Evolutionary conservation across 2,888 invertebrate genomes (phyloP).

Genomic region (Pocota personata): DNA sequence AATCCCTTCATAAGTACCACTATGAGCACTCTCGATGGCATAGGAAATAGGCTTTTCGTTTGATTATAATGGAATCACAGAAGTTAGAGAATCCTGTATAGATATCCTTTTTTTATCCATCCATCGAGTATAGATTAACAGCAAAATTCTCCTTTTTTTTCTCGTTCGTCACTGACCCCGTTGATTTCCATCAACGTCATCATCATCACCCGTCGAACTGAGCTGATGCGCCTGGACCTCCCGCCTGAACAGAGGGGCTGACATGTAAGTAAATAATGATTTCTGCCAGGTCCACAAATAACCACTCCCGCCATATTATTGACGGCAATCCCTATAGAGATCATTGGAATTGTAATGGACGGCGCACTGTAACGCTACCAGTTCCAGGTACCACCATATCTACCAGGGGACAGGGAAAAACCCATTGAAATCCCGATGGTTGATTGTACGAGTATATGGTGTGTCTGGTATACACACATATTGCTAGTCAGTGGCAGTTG

Average conservation of each 20-base stretch:
- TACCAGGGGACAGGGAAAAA: neutral
- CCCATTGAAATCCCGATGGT: conserved; percentile 47
- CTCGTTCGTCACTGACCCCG: conserved; percentile 19
- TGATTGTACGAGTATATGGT: conserved; percentile 70
- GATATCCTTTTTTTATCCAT: conserved; percentile 1
- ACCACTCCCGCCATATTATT: conserved; percentile 54
- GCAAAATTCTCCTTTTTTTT: neutral
- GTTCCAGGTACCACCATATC: neutral
- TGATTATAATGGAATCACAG: conserved; percentile 44
- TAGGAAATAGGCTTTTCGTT: conserved; percentile 28
- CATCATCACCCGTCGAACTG: conserved; percentile 53
- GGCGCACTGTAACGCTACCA: conserved; percentile 6
- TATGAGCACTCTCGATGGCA: conserved; percentile 10
- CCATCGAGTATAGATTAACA: conserved; percentile 14
- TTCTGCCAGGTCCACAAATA: conserved; percentile 47
- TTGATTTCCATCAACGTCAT: conserved; percentile 68
- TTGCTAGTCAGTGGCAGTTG: conserved; percentile 42
- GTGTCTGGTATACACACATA: conserved; percentile 41
- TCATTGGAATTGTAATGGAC: conserved; percentile 61
- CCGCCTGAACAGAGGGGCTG: conserved; percentile 43
- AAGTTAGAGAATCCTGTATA: conserved; percentile 3
- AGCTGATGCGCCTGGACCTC: conserved; percentile 12
- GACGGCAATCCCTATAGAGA: conserved; percentile 56
- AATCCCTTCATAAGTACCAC: conserved; percentile 23
- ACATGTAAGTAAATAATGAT: conserved; percentile 70